Conservation (phyloP, 2,797 vertebrate genomes). For the Anguilla megastoma region DNA sequence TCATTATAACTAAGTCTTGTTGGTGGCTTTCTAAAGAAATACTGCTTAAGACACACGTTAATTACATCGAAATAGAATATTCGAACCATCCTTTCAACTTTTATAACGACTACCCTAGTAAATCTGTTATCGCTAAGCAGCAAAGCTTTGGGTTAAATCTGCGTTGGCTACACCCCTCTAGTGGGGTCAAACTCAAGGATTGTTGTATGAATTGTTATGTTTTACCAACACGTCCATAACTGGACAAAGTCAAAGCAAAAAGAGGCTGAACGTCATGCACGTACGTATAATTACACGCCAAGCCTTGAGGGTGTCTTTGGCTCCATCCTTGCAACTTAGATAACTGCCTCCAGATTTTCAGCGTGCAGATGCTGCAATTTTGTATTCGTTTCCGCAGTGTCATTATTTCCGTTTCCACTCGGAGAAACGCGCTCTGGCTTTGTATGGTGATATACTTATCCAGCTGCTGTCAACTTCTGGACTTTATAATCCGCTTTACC, state of each 20-base stretch:
- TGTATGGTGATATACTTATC: not conserved
- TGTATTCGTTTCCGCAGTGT: constrained; percentile 74
- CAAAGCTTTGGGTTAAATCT: not conserved
- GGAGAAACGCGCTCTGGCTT: constrained; percentile 42
- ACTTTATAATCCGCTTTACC: not conserved
- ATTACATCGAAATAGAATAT: not conserved
- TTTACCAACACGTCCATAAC: not conserved
- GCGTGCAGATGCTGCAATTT: constrained; percentile 69
- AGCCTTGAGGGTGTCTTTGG: constrained; percentile 4
- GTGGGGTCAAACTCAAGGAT: not conserved
- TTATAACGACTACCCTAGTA: not conserved
- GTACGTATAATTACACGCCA: not conserved
- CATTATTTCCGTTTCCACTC: constrained; percentile 76
- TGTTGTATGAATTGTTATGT: not conserved
- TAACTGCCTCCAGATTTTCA: constrained; percentile 64
- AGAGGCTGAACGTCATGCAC: not conserved
- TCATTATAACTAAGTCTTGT: too few relatives aligned
- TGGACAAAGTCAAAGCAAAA: not conserved
- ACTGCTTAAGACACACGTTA: not conserved
- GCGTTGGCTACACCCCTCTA: not conserved
- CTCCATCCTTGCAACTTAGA: constrained; percentile 24
- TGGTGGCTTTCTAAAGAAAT: too few relatives aligned
- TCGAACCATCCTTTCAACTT: not conserved
- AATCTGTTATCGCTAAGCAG: not conserved
- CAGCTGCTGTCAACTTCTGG: constrained; percentile 21